These are phyloP conservation scores for Drosophila mulleri DNA, from an alignment of 2,888 invertebrate genomes.

Conservation along the genomic window DNA sequence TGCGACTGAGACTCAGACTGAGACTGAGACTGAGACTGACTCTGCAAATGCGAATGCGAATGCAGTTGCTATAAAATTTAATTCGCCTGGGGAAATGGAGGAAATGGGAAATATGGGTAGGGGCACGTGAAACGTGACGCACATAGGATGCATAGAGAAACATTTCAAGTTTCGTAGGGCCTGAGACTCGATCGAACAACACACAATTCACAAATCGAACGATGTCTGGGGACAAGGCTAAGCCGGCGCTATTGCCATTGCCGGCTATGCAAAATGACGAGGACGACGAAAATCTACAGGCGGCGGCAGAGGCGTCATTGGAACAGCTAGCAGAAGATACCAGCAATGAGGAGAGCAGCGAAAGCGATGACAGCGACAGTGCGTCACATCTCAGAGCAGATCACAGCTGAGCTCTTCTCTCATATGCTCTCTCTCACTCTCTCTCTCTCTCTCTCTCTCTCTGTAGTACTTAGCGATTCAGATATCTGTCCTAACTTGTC, in stretches of 20 bases:
- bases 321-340: neutral
- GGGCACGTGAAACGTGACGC: slow-evolving; percentile 36
- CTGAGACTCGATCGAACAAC: slow-evolving; percentile 2
- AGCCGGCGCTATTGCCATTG: slow-evolving; percentile 7
- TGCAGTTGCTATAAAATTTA: slow-evolving; percentile 78
- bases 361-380: slow-evolving; percentile 35
- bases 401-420: neutral
- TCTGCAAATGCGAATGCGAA: slow-evolving; percentile 39
- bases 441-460: neutral
- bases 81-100: slow-evolving; percentile 44
- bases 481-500: neutral
- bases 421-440: neutral
- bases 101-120: neutral
- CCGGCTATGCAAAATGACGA: neutral
- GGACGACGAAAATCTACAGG: neutral
- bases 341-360: slow-evolving; percentile 37
- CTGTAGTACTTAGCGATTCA: slow-evolving; percentile 29
- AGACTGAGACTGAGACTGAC: neutral
- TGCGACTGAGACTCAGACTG: slow-evolving; percentile 16
- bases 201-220: slow-evolving; percentile 3
- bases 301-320: neutral
- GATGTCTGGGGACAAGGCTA: slow-evolving; percentile 36
- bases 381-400: neutral
- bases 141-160: slow-evolving; percentile 37
- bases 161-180: slow-evolving; percentile 31